phyloP scores from a whole-genome alignment of 2,888 invertebrate species.

The Cataglyphis altisquamis region DNA sequence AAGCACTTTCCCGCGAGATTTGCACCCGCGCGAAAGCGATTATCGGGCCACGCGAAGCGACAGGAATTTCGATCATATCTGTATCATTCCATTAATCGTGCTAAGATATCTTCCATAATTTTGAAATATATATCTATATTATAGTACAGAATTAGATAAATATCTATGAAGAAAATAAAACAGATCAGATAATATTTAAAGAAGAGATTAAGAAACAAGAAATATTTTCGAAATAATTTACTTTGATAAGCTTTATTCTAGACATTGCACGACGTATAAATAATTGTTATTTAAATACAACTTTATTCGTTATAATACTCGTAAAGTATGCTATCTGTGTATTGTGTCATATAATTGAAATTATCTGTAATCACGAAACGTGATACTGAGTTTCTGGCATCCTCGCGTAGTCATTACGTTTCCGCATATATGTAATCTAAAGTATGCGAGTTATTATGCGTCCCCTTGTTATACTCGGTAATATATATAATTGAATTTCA shows the following conservation, averaged over 20 bases:
- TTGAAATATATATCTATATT: neutral
- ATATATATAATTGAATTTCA: conserved; percentile 55
- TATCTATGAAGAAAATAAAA: neutral
- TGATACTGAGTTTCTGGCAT: neutral
- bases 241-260: neutral
- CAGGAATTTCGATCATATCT: conserved; percentile 30
- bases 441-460: conserved; percentile 7
- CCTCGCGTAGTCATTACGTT: neutral
- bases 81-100: conserved; percentile 18
- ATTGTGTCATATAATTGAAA: conserved; percentile 3
- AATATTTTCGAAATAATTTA: neutral
- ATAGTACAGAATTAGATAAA: neutral
- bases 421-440: conserved; percentile 1
- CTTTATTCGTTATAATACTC: too few species aligned
- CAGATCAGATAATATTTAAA: neutral
- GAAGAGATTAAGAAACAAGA: neutral
- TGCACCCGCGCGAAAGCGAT: conserved; percentile 29
- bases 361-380: conserved; percentile 7
- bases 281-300: neutral
- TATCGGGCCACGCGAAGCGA: conserved; percentile 33
- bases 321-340: neutral
- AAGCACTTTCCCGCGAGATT: conserved; percentile 40
- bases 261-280: neutral
- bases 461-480: conserved; percentile 25
- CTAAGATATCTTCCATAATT: neutral